A percentile compares a stretch with the other conserved stretches of the same genome.
Evolutionary conservation across 2,888 invertebrate species (phyloP).

Genomic region (Lagria hirta): DNA sequence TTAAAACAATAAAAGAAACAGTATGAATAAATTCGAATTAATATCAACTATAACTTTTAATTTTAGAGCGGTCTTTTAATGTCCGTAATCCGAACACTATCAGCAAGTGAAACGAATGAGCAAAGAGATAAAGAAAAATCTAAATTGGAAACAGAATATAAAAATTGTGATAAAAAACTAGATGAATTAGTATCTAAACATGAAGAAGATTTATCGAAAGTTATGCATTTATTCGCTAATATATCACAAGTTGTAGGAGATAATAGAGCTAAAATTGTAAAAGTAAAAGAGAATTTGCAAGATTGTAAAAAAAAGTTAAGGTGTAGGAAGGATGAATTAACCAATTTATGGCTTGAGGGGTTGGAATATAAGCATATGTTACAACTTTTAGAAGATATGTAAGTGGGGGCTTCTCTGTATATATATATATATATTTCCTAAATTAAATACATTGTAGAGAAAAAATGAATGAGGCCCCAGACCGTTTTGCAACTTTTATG

Average conservation of each 20-base stretch:
- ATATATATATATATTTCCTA: not conserved
- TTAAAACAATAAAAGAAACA: slow-evolving; percentile 84
- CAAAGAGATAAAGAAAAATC: slow-evolving; percentile 91
- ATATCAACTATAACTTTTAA: slow-evolving; percentile 21
- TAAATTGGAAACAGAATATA: slow-evolving; percentile 90
- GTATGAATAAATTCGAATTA: too few relatives aligned
- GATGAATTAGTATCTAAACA: slow-evolving; percentile 87
- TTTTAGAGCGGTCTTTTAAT: slow-evolving; percentile 82
- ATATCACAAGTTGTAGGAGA: slow-evolving; percentile 76
- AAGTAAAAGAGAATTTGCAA: slow-evolving; percentile 77
- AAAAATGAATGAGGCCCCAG: slow-evolving; percentile 72
- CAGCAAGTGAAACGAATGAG: slow-evolving; percentile 91
- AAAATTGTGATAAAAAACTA: slow-evolving; percentile 83
- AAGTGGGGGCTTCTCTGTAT: too few relatives aligned
- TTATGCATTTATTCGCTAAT: slow-evolving; percentile 70
- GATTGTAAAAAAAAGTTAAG: slow-evolving; percentile 84
- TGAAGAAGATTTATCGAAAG: slow-evolving; percentile 83
- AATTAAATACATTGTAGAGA: slow-evolving; percentile 59
- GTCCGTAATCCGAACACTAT: slow-evolving; percentile 92
- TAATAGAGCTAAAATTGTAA: slow-evolving; percentile 73
- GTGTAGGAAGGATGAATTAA: slow-evolving; percentile 88
- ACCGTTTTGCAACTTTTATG: slow-evolving; percentile 65
- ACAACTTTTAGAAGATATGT: slow-evolving; percentile 88
- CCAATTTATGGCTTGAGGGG: slow-evolving; percentile 92
- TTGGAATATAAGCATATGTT: slow-evolving; percentile 93